phyloP scores from a whole-genome alignment of 2,113 vertebrate species.

The Tylochromis polylepis region DNA sequence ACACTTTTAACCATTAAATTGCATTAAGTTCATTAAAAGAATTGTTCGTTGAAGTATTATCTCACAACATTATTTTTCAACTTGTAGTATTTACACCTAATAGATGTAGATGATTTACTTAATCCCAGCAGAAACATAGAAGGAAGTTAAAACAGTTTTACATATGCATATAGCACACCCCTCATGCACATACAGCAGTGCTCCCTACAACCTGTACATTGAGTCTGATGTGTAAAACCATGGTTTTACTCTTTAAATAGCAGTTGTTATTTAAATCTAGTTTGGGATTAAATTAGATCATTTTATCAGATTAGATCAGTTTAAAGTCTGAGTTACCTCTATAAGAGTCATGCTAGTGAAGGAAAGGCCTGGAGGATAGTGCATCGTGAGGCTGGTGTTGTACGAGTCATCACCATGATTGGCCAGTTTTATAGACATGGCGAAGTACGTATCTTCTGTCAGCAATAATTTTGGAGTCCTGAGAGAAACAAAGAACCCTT shows the following conservation, averaged over 20 bases:
- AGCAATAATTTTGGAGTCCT: constrained; percentile 60
- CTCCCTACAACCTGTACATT: neutral
- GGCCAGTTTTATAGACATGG: constrained; percentile 32
- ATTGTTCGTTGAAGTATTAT: neutral
- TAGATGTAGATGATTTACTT: neutral
- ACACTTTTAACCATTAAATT: neutral
- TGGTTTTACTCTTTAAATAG: neutral
- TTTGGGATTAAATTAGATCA: neutral
- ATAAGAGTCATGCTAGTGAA: constrained; percentile 48
- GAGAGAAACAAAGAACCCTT: neutral
- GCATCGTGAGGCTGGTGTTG: constrained; percentile 66
- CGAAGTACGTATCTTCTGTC: constrained; percentile 50
- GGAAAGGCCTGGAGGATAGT: constrained; percentile 67
- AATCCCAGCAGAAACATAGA: neutral
- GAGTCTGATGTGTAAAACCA: neutral
- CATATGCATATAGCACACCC: neutral
- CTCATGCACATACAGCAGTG: neutral
- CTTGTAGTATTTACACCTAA: neutral
- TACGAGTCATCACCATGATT: constrained; percentile 72
- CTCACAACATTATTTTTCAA: neutral
- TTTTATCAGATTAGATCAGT: neutral
- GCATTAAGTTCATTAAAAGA: neutral
- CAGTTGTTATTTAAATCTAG: neutral
- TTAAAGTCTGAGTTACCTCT: constrained; percentile 30
- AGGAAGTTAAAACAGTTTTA: neutral